Conservation (phyloP, 2,888 invertebrate genomes). For the Philopedon plagiatum region DNA sequence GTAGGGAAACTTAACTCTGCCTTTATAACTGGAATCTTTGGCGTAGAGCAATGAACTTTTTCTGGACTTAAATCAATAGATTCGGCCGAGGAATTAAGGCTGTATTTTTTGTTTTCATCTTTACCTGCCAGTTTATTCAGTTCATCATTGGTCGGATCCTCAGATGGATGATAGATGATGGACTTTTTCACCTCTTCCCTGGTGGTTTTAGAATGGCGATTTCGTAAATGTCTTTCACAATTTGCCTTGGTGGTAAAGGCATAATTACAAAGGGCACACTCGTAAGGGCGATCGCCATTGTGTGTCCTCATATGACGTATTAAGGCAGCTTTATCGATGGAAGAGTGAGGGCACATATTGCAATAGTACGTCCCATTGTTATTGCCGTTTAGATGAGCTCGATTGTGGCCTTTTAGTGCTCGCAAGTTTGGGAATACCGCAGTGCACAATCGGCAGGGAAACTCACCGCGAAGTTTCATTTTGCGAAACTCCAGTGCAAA, state of each 20-base stretch:
- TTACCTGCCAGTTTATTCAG: constrained; percentile 71
- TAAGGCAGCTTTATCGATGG: constrained; percentile 91
- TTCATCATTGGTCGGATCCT: constrained; percentile 86
- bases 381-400: constrained; percentile 85
- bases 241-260: constrained; percentile 98
- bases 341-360: constrained; percentile 92
- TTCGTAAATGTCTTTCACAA: constrained; percentile 94
- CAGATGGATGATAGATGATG: constrained; percentile 89
- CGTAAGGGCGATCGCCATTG: constrained; percentile 95
- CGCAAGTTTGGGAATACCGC: constrained; percentile 90
- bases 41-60: constrained; percentile 62
- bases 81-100: constrained; percentile 41
- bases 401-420: constrained; percentile 91
- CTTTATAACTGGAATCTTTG: constrained; percentile 58
- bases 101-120: constrained; percentile 72
- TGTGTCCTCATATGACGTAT: constrained; percentile 94
- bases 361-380: constrained; percentile 88
- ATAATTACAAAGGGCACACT: constrained; percentile 95
- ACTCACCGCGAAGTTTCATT: constrained; percentile 91
- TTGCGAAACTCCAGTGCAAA: constrained; percentile 89
- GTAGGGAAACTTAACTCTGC: constrained; percentile 39
- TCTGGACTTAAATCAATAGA: constrained; percentile 56
- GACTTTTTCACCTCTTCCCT: constrained; percentile 91
- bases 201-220: constrained; percentile 88
- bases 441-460: constrained; percentile 91